Conservation (phyloP, 2,797 vertebrate genomes). For the Thaleichthys pacificus region DNA sequence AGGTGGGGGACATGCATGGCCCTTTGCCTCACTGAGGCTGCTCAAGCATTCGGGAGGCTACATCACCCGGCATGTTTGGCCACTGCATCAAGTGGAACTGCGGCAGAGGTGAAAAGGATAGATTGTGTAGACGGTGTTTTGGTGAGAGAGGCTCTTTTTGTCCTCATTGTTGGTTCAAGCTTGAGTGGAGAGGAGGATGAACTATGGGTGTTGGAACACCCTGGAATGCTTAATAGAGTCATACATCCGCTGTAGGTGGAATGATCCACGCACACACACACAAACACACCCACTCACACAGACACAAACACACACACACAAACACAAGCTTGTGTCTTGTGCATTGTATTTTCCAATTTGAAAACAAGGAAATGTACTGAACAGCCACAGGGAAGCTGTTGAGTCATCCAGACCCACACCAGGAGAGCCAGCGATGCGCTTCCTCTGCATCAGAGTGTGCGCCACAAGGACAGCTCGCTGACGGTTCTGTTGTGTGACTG, state of each 20-base stretch:
- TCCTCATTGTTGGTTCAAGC: constrained; percentile 5
- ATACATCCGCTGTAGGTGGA: neutral
- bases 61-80: no score
- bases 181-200: constrained; percentile 2
- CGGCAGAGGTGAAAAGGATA: neutral
- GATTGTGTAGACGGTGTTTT: neutral
- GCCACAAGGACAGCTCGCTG: neutral
- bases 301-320: neutral
- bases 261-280: neutral
- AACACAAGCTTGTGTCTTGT: neutral
- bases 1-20: no score
- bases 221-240: neutral
- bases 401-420: neutral
- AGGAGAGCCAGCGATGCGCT: neutral
- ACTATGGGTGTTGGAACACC: neutral
- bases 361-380: constrained; percentile 2
- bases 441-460: neutral
- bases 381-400: neutral
- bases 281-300: neutral
- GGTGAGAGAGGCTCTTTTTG: neutral
- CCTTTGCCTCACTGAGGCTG: no score
- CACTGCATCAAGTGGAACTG: neutral
- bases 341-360: constrained; percentile 2
- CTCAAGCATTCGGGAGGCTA: no score
- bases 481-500: neutral